Base-by-base conservation (phyloP, 2,113 vertebrate genomes). In the Nematolebias whitei region DNA sequence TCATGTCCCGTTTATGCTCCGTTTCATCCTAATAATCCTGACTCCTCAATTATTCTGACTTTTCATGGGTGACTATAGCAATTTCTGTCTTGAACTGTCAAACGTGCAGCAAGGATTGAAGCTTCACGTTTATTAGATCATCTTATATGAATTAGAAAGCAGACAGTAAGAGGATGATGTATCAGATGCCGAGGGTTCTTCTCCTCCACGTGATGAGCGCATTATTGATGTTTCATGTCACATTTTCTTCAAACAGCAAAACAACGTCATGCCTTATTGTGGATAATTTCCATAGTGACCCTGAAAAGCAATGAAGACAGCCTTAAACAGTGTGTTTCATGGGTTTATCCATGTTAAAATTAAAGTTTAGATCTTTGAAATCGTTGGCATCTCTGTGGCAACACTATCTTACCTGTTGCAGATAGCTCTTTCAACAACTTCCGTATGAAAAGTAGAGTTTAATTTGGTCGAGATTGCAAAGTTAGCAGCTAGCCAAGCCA, bases 231-330 rank as follows among this genome's bases (percentile, higher is more conserved):
- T 61, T 62, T 59, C 24, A 38, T 24, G 35, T 22, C 43, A 19
- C 41, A 26, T 62, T 62, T 64, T 44, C 60, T 48, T 71, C 55
- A 32, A 41, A 20, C 48, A 19, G 59, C 15, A 63, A 52, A 62
- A 60, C 58, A 47, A 5, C 4, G 12, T 39, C 15, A 32, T 74
- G 79, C 70, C 49, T 94, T 92, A 97, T 89, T 96, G 95, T 92
- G 96, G 96, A 91, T 96, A 98, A 86, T 96, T 98, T 83, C 96
- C 96, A 70, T 96, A 98, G 68, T 98, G 96, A 88, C 96, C 95
- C 96, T 98, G 91, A 13, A 68, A 83, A 23, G 56, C 11, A 52
- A 72, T 82, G 41, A 18, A 24, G 26, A 15, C 4, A 39, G 18
- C 8, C 9, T 13, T 0, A 0, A 35, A 15, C 19, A 67, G 23